Percentiles rank a stretch among this genome's conserved stretches.
These are phyloP conservation scores for Carterocephalus palaemon DNA, from an alignment of 2,888 invertebrate species.

Conservation along the genomic window DNA sequence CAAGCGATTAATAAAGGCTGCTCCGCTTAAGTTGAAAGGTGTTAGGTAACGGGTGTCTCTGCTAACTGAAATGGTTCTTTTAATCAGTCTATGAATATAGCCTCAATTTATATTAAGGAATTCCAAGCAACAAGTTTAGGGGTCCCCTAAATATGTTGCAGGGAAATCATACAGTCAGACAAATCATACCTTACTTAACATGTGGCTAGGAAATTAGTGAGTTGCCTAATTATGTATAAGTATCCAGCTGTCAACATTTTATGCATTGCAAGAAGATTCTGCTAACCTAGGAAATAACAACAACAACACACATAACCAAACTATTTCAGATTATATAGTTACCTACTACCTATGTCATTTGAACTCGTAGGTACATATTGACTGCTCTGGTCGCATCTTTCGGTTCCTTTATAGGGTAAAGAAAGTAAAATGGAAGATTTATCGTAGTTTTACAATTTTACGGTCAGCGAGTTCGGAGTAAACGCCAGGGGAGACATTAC, in stretches of 20 bases:
- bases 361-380: slow-evolving; percentile 2
- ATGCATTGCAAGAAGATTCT: slow-evolving; percentile 9
- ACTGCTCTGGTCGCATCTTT: slow-evolving; percentile 7
- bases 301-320: no score
- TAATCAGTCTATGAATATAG: slow-evolving; percentile 8
- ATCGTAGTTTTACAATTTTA: slow-evolving; percentile 77
- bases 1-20: slow-evolving; percentile 16
- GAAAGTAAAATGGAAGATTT: slow-evolving; percentile 60
- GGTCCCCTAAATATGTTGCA: no score
- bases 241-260: no score
- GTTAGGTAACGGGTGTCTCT: slow-evolving; percentile 17
- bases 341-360: no score
- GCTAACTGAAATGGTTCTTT: slow-evolving; percentile 12
- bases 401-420: slow-evolving; percentile 33
- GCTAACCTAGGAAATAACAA: no score
- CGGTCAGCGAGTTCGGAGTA: slow-evolving; percentile 69
- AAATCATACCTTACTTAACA: no score
- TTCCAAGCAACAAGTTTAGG: no score
- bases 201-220: no score
- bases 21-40: slow-evolving; percentile 17
- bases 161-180: no score
- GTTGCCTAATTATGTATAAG: no score
- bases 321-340: no score
- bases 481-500: slow-evolving; percentile 69
- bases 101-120: slow-evolving; percentile 15